Conservation (phyloP, 2,888 invertebrate genomes). For the Trichogramma evanescens region DNA sequence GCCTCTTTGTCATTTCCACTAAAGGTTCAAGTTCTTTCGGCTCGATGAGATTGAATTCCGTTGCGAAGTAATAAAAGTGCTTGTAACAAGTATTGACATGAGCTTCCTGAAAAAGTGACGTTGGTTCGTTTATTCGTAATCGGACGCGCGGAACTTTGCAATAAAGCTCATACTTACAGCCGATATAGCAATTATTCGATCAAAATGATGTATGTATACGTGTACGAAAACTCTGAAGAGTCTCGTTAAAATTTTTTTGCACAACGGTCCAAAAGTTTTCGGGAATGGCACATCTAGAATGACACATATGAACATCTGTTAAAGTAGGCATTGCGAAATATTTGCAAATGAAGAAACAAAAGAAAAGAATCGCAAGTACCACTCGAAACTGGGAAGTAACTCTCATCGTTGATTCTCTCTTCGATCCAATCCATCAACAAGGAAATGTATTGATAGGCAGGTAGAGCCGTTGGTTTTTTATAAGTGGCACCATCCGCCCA, state of each 20-base stretch:
- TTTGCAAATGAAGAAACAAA: background rate
- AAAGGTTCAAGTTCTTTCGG: slow-evolving; percentile 80
- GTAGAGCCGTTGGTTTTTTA: slow-evolving; percentile 71
- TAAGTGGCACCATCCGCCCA: slow-evolving; percentile 81
- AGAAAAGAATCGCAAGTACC: slow-evolving; percentile 42
- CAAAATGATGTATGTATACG: slow-evolving; percentile 91
- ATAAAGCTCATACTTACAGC: slow-evolving; percentile 59
- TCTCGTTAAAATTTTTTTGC: slow-evolving; percentile 81
- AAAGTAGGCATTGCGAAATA: background rate
- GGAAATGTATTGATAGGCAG: slow-evolving; percentile 76
- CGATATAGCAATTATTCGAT: slow-evolving; percentile 76
- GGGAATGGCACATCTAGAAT: slow-evolving; percentile 77
- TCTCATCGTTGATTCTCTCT: slow-evolving; percentile 80
- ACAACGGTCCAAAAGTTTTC: slow-evolving; percentile 68
- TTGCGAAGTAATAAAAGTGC: slow-evolving; percentile 88
- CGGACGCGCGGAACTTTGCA: background rate
- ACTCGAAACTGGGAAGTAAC: slow-evolving; percentile 75
- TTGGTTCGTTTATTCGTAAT: too few relatives aligned
- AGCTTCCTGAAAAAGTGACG: slow-evolving; percentile 61
- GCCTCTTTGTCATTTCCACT: slow-evolving; percentile 65
- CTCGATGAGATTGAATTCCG: slow-evolving; percentile 76
- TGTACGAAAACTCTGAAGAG: slow-evolving; percentile 88
- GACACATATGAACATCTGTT: slow-evolving; percentile 6
- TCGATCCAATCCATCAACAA: slow-evolving; percentile 90
- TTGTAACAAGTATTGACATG: slow-evolving; percentile 93